Conservation (phyloP, 2,797 vertebrate species). For the Geotrypetes seraphini region DNA sequence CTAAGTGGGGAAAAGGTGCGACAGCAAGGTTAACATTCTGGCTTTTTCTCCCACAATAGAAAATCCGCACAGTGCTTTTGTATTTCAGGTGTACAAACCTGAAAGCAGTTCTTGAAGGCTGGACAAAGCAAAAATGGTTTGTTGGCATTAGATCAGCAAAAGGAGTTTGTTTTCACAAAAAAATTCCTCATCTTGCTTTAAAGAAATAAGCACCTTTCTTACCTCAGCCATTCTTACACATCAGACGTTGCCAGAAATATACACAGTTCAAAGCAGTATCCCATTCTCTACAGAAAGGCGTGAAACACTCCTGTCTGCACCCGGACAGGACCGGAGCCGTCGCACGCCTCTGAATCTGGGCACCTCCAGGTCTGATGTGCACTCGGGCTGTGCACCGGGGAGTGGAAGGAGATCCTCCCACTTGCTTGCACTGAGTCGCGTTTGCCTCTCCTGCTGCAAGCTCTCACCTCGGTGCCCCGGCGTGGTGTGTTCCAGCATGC, state of each 20-base stretch:
- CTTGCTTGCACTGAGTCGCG: slow-evolving; percentile 52
- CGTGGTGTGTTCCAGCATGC: slow-evolving; percentile 42
- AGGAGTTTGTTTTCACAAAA: not conserved
- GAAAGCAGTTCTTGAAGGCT: no score
- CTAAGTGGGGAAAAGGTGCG: slow-evolving; percentile 21
- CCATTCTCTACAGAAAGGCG: slow-evolving; percentile 75
- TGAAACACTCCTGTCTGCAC: slow-evolving; percentile 70
- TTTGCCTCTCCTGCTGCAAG: slow-evolving; percentile 66
- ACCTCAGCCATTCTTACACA: slow-evolving; percentile 84
- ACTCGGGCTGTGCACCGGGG: slow-evolving; percentile 73
- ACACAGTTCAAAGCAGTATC: slow-evolving; percentile 45
- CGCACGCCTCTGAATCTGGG: slow-evolving; percentile 71
- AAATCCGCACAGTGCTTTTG: slow-evolving; percentile 23
- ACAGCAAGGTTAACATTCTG: slow-evolving; percentile 21
- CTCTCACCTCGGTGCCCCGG: slow-evolving; percentile 50
- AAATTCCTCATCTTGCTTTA: no score
- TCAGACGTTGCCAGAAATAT: slow-evolving; percentile 66
- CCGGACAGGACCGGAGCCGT: slow-evolving; percentile 73
- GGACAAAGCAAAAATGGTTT: no score
- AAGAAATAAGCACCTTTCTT: slow-evolving; percentile 68
- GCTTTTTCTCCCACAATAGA: slow-evolving; percentile 20
- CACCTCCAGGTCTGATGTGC: slow-evolving; percentile 76
- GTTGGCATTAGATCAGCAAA: not conserved
- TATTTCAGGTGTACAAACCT: slow-evolving; percentile 10
- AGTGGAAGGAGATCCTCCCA: slow-evolving; percentile 80